Evolutionary conservation across 1,140 invertebrate species (phyloP).

Genomic region (Caerostris darwini): DNA sequence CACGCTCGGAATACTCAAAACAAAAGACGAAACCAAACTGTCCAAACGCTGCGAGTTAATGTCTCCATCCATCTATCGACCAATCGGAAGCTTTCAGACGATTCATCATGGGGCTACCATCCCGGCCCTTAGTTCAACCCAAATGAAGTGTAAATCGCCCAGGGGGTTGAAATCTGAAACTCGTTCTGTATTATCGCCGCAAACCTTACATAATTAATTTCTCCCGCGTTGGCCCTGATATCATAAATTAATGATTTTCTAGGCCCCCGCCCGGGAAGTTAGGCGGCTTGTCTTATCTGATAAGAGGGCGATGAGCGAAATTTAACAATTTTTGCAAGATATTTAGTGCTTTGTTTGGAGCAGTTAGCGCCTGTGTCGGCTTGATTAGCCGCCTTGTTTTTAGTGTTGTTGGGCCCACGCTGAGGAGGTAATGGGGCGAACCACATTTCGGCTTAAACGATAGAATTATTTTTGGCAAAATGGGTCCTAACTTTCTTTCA

Average conservation of each 20-base stretch:
- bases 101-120: constrained; percentile 40
- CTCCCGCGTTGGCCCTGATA: constrained; percentile 35
- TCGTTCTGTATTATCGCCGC: constrained; percentile 53
- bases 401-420: background rate
- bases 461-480: too few relatives aligned
- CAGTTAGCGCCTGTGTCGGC: background rate
- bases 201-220: constrained; percentile 73
- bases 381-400: constrained; percentile 38
- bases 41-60: constrained; percentile 19
- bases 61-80: constrained; percentile 30
- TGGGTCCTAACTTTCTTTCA: too few relatives aligned
- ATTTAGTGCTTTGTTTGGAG: constrained; percentile 51
- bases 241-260: constrained; percentile 73
- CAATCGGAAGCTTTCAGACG: constrained; percentile 24
- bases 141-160: constrained; percentile 66
- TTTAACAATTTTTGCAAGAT: constrained; percentile 56
- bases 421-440: background rate
- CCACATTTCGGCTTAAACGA: too few relatives aligned
- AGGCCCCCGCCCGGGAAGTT: background rate
- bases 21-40: background rate
- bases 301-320: constrained; percentile 44
- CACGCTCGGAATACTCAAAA: background rate
- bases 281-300: constrained; percentile 37
- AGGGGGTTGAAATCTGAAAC: constrained; percentile 55
- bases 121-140: background rate